These are phyloP conservation scores for Leucophenga varia DNA, from an alignment of 1,140 invertebrate genomes.

Conservation along the genomic window DNA sequence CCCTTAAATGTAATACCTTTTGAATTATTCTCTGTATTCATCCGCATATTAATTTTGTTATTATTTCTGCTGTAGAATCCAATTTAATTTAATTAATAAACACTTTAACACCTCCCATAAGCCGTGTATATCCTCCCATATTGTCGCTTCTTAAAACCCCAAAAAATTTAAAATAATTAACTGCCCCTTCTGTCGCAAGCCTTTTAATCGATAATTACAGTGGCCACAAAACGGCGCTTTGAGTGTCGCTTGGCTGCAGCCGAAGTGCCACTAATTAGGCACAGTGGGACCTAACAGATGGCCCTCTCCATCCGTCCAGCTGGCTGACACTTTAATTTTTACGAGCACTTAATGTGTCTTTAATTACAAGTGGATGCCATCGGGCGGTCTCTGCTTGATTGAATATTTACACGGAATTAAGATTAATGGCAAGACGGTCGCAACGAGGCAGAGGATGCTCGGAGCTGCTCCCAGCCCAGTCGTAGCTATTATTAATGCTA, in stretches of 20 bases:
- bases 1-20: no score
- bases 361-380: slow-evolving; percentile 31
- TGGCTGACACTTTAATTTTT: slow-evolving; percentile 43
- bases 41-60: no score
- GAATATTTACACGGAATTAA: slow-evolving; percentile 43
- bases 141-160: slow-evolving; percentile 3
- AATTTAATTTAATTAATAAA: no score
- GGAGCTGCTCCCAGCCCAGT: slow-evolving; percentile 8
- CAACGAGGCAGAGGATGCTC: not conserved
- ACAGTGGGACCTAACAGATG: slow-evolving; percentile 8
- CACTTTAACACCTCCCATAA: no score
- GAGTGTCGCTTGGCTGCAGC: slow-evolving; percentile 3
- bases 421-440: slow-evolving; percentile 28
- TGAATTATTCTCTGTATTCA: no score
- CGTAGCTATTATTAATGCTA: slow-evolving; percentile 29
- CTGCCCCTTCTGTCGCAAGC: no score
- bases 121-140: no score
- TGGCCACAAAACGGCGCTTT: slow-evolving; percentile 10
- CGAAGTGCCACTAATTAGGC: slow-evolving; percentile 19
- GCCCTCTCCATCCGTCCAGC: slow-evolving; percentile 5
- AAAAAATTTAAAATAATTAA: slow-evolving; percentile 19
- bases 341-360: slow-evolving; percentile 44
- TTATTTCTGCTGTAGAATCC: no score
- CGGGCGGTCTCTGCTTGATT: slow-evolving; percentile 29
- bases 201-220: no score